Percentiles rank a stretch among this genome's conserved stretches.
phyloP scores from a whole-genome alignment of 2,113 vertebrate species.

The Pterophyllum scalare region DNA sequence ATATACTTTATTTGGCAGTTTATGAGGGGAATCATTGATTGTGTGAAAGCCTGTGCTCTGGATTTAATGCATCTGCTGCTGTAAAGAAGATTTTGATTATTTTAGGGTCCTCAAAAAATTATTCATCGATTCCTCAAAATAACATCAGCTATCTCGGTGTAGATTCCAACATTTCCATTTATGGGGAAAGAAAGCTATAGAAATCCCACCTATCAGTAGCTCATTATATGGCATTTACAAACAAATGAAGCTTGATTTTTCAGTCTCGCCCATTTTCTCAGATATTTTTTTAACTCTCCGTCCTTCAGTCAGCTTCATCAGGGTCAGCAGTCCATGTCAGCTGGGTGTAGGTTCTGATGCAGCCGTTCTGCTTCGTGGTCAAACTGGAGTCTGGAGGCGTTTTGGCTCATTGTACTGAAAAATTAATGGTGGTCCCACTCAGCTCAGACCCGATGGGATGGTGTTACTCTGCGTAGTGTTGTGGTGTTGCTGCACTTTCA shows the following conservation, averaged over 20 bases:
- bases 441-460: not conserved
- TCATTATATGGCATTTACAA: not conserved
- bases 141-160: not conserved
- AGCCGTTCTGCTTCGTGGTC: not conserved
- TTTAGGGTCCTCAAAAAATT: not conserved
- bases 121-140: not conserved
- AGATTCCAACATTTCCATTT: not conserved
- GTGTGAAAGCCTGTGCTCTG: not conserved
- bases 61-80: not conserved
- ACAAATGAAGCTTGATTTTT: not conserved
- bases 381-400: not conserved
- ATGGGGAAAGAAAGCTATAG: not conserved
- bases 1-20: not conserved
- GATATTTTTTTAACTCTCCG: too few species aligned
- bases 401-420: too few species aligned
- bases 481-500: not conserved
- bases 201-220: not conserved
- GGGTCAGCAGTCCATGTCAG: not conserved
- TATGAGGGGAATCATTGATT: rapidly evolving
- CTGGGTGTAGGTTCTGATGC: not conserved
- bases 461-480: not conserved
- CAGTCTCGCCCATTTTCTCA: not conserved
- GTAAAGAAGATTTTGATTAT: not conserved
- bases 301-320: not conserved
- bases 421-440: not conserved